Evolutionary conservation across 2,797 vertebrate species (phyloP), one percentile per base, ranked within the genome.

Genomic region (Lacerta viridis): DNA sequence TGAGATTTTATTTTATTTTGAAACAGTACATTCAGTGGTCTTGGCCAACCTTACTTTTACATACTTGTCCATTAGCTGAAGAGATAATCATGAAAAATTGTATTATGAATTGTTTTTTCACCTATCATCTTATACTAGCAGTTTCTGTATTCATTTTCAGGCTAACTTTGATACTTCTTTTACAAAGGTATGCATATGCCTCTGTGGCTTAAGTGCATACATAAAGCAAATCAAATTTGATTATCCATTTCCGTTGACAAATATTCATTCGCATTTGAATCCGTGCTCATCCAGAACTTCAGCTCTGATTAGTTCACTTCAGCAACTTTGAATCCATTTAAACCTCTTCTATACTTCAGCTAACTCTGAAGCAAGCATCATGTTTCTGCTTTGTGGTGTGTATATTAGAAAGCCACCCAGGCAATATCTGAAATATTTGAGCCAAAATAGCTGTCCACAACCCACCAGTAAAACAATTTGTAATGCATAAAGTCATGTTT

Each of bases 291-390:
- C 76, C 71, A 50, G 41, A 39, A 85, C 74, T 77, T 85, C 55
- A 85, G 23, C n/a, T 84, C 36, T 27, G 23, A 61, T 74, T 87
- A 87, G 18, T 81, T 81, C 69, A 80, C 78, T 80, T 59, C 18
- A 81, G 7, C 68, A 64, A 50, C 20, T 27, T 82, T 87, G 33
- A 27, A 74, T 61, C 36, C 4, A 72, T 29, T 80, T 75, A 64
- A 33, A 75, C 59, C n/a, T 66, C 23, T 76, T 82, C 29, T 25
- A 78, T 50, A 78, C 7, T 61, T 79, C 74, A 82, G 36, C 71
- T 76, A 7, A 6, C 64, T 87, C 69, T 87, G 39, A 68, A 36
- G n/a, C 7, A 71, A 33, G 11, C 39, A 66, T 27, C 17, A 61
- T 46, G 61, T 46, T 87, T 46, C 39, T 29, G 66, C 41, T 64